Evolutionary conservation across 2,888 invertebrate genomes (phyloP).

Genomic region (Onthophagus sagittarius): DNA sequence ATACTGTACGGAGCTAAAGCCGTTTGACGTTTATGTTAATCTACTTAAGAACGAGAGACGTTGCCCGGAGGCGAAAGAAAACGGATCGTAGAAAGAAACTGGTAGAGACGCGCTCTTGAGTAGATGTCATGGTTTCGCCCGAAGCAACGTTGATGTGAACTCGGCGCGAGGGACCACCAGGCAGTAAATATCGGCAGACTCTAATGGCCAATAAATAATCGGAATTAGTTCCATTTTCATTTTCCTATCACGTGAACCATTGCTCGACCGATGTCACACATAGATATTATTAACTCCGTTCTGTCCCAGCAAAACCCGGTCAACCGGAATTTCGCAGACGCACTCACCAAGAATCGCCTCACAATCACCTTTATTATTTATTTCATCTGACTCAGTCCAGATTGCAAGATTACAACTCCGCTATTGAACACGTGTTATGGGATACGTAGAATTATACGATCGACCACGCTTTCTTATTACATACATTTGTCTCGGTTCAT

Average conservation of each 20-base stretch:
- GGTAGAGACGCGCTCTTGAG: background rate
- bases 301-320: constrained; percentile 7
- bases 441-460: background rate
- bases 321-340: constrained; percentile 8
- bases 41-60: background rate
- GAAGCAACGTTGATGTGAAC: constrained; percentile 25
- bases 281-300: constrained; percentile 28
- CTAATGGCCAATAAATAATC: constrained; percentile 36
- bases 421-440: background rate
- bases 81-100: background rate
- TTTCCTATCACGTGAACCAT: constrained; percentile 30
- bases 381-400: background rate
- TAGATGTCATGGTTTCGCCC: background rate
- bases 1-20: background rate
- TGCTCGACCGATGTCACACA: constrained; percentile 32
- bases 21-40: background rate
- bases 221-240: constrained; percentile 35
- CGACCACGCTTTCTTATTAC: background rate
- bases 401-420: background rate
- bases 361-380: background rate
- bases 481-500: background rate
- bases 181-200: constrained; percentile 30
- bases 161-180: constrained; percentile 29
- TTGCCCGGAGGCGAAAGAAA: background rate
- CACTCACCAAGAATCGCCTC: background rate